These are phyloP conservation scores for Baccha elongata DNA, from an alignment of 2,888 invertebrate species.

Conservation along the genomic window DNA sequence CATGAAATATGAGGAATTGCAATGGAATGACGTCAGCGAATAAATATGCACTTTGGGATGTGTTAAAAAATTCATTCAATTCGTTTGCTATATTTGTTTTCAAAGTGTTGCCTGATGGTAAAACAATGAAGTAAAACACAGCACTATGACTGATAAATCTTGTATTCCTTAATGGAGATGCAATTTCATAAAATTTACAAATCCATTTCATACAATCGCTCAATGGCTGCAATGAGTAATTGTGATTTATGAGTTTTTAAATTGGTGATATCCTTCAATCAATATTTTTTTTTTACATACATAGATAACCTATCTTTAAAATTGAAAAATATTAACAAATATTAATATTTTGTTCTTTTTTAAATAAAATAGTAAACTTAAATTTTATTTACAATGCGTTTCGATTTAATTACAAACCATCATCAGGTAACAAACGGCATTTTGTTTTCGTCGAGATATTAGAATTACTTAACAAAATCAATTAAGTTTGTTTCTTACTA, in stretches of 20 bases:
- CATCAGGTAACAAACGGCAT: too few relatives aligned
- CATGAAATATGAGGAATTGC: neutral
- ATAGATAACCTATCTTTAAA: too few relatives aligned
- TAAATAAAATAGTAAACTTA: too few relatives aligned
- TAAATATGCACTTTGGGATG: slow-evolving; percentile 38
- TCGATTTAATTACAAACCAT: too few relatives aligned
- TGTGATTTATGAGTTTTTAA: slow-evolving; percentile 37
- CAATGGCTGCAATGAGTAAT: slow-evolving; percentile 42
- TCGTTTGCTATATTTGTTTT: slow-evolving; percentile 40
- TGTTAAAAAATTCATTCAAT: slow-evolving; percentile 54
- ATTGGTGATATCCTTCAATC: too few relatives aligned
- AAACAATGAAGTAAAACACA: slow-evolving; percentile 52
- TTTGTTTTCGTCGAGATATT: too few relatives aligned
- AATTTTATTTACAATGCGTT: too few relatives aligned
- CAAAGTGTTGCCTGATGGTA: slow-evolving; percentile 4
- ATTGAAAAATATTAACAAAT: too few relatives aligned
- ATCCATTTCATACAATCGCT: slow-evolving; percentile 66
- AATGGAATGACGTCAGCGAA: neutral
- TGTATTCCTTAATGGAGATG: slow-evolving; percentile 63
- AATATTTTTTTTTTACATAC: neutral
- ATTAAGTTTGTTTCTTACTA: too few relatives aligned
- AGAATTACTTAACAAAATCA: too few relatives aligned
- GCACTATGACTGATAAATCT: slow-evolving; percentile 63
- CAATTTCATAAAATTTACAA: slow-evolving; percentile 46
- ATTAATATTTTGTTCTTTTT: too few relatives aligned